Percentiles rank a stretch among this genome's conserved stretches.
Conservation (phyloP, 2,113 vertebrate species). For the Eudyptes chrysolophus region DNA sequence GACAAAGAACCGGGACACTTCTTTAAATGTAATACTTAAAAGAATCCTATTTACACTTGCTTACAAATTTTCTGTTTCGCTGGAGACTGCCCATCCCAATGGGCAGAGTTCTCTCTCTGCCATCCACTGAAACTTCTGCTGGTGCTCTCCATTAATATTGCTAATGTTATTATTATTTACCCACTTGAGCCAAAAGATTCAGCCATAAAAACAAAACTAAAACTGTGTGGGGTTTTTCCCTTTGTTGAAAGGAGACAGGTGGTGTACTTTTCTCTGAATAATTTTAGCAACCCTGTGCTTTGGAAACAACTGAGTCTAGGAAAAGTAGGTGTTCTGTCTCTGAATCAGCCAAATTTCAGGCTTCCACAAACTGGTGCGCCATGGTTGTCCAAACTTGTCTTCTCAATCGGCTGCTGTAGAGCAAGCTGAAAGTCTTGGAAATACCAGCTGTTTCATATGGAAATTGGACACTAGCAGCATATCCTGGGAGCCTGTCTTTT, state of each 20-base stretch:
- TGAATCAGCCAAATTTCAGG: neutral
- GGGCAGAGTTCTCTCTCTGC: neutral
- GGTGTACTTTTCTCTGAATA: neutral
- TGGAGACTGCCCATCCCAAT: neutral
- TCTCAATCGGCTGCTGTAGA: neutral
- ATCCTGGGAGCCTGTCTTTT: neutral
- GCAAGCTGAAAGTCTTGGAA: neutral
- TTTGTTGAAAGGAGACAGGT: neutral
- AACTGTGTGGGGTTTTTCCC: neutral
- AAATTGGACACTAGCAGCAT: neutral
- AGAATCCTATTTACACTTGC: neutral
- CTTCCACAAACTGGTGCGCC: neutral
- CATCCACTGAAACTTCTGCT: neutral
- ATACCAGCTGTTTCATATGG: neutral
- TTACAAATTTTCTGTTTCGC: neutral
- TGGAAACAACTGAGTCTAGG: neutral
- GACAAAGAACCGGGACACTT: neutral
- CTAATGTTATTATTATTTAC: neutral
- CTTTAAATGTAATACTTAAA: neutral
- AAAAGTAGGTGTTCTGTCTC: neutral
- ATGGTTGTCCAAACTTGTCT: neutral
- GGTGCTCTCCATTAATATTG: neutral
- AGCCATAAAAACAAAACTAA: neutral
- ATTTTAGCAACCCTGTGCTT: neutral
- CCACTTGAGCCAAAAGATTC: neutral